Evolutionary conservation across 1,140 invertebrate species (phyloP), one percentile per base, ranked within the genome.

Genomic region (Dysdera silvatica): DNA sequence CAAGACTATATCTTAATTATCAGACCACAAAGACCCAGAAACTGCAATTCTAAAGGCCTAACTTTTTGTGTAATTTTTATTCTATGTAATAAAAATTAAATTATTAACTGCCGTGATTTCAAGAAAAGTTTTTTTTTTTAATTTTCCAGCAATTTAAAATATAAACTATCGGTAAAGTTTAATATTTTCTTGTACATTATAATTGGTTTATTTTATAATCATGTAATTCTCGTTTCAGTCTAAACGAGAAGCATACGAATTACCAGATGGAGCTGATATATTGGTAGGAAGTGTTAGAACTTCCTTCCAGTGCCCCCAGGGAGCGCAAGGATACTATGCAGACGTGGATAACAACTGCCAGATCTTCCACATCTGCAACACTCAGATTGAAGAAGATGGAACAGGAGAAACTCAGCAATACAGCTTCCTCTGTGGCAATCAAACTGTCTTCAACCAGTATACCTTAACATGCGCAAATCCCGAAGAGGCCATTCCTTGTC

Each of bases 361-460:
- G 23, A 61, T 71, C 35, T 71, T 70, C 55, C 70, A 71, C 48
- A 61, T 71, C 18, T 71, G 70, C 47, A 73, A 88, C 37, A 88
- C 88, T 0, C 35, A 37, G 12, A 32, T 40, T 10, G 18, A 64
- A 57, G 62, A 49, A 35, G 55, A 58, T 53, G 62, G 62, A 33
- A 32, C 33, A 3, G 23, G 54, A 1, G 54, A 57, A 26, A 66
- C 52, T 2, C 41, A 62, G 24, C 67, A 63, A 23, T 67, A 59
- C 51, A 67, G 61, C 41, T 87, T 87, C 76, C 78, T 82, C 2
- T 88, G 87, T 71, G 85, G 85, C n/a, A 87, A 87, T 73, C 84
- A 83, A 12, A 88, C 87, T n/a, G 79, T 91, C 40, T 91, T 92
- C 73, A 90, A 91, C 77, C 89, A 92, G 81, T 86, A 88, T 74